These are phyloP conservation scores for Oryctes rhinoceros DNA, from an alignment of 1,140 invertebrate species.

Conservation along the genomic window DNA sequence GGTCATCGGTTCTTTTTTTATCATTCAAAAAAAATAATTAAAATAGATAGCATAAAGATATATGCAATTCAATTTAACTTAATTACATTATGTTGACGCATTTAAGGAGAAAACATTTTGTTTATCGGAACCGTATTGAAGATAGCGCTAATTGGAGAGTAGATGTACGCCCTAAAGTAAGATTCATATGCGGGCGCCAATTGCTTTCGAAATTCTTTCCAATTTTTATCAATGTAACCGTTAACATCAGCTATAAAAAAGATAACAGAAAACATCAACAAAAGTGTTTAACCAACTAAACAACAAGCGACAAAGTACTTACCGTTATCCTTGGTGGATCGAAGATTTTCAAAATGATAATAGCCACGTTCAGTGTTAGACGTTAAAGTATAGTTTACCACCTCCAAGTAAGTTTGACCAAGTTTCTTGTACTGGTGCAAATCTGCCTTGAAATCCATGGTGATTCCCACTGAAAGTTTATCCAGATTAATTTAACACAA, in stretches of 20 bases:
- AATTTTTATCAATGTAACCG: not conserved
- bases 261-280: not conserved
- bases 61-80: too few relatives aligned
- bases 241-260: not conserved
- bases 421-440: not conserved
- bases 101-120: not conserved
- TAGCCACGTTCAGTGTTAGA: not conserved
- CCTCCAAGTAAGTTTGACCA: not conserved
- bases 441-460: not conserved
- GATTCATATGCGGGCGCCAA: not conserved
- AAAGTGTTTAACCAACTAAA: not conserved
- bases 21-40: too few relatives aligned
- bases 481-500: not conserved
- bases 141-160: not conserved
- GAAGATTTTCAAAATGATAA: not conserved
- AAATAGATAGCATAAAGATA: too few relatives aligned
- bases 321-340: not conserved
- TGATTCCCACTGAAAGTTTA: not conserved
- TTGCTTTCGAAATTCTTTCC: not conserved
- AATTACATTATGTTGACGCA: not conserved
- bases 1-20: too few relatives aligned
- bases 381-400: not conserved
- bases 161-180: not conserved
- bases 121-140: not conserved
- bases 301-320: not conserved